Base-by-base conservation (phyloP, 2,797 vertebrate genomes). In the Syndactyla subalaris region DNA sequence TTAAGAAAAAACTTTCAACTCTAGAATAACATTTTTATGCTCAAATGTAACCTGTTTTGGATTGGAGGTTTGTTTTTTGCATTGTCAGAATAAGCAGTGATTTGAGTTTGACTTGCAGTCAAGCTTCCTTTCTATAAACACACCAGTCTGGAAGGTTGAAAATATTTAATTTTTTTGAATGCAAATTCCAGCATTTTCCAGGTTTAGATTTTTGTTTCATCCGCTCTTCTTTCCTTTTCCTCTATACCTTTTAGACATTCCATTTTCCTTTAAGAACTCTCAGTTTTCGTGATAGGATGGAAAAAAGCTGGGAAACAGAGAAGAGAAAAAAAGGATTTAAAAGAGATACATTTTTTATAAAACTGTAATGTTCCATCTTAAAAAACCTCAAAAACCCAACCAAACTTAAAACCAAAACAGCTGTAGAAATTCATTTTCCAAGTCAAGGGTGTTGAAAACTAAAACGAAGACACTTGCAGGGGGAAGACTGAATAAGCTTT, bases 311-410 rank as follows among this genome's bases (percentile, higher is more conserved):
- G 18, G 38, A 61, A 87, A 72, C 11, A 14, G 12, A 18, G 41
- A 61, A 55, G 23, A 59, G 32, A 7, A 34, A 77, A 77, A 68
- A 30, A 26, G 2, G 2, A 1, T 10, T 70, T 74, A 32, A 62
- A 14, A 48, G 34, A 57, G 2, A 26, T 4, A 2, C 2, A 1
- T 0, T 27, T 0, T 46, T 9, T 12, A 46, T 15, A 58, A 49
- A 78, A 36, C 7, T 51, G 10, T 48, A 29, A 29, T 17, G 18
- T 71, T 83, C 24, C 34, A 8, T 66, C 67, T 41, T 75, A 21
- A 65, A 67, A 83, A 39, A 38, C 30, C 3, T 10, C 51, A 38
- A 62, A 62, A 62, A 39, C 10, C 30, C 10, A 63, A 48, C 22
- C 27, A 59, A 32, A 32, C 13, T 34, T 46, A 48, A 46, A 59